Evolutionary conservation across 1,140 invertebrate genomes (phyloP).

Genomic region (Drosophila navojoa): DNA sequence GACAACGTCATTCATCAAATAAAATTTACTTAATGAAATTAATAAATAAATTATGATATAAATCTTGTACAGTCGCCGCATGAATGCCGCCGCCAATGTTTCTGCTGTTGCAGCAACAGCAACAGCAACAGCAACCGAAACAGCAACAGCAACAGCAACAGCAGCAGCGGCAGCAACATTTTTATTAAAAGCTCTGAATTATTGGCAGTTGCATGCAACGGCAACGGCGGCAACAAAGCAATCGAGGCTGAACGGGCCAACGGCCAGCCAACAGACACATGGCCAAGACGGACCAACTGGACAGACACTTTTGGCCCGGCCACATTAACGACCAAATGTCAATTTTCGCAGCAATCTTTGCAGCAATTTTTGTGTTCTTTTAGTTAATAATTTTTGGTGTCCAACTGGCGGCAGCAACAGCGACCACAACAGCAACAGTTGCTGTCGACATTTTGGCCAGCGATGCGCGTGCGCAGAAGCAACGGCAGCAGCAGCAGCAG

Average conservation of each 20-base stretch:
- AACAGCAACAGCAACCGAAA: not conserved
- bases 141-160: slow-evolving; percentile 52
- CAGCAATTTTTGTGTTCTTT: slow-evolving; percentile 66
- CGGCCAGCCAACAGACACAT: slow-evolving; percentile 12
- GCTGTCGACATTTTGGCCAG: slow-evolving; percentile 24
- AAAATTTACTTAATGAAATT: slow-evolving; percentile 82
- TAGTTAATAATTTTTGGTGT: slow-evolving; percentile 78
- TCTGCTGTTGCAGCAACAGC: slow-evolving; percentile 43
- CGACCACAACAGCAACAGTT: slow-evolving; percentile 5
- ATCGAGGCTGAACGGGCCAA: slow-evolving; percentile 53
- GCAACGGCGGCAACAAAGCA: slow-evolving; percentile 64
- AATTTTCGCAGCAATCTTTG: slow-evolving; percentile 79
- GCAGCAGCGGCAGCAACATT: slow-evolving; percentile 62
- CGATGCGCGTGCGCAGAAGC: slow-evolving; percentile 54
- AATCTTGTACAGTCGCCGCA: slow-evolving; percentile 63
- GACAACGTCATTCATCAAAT: slow-evolving; percentile 75
- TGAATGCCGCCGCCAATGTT: slow-evolving; percentile 38
- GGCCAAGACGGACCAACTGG: slow-evolving; percentile 16
- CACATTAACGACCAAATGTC: slow-evolving; percentile 79
- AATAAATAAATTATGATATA: slow-evolving; percentile 83
- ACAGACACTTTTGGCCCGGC: slow-evolving; percentile 31
- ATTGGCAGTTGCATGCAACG: slow-evolving; percentile 75
- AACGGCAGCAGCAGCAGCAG: slow-evolving; percentile 29
- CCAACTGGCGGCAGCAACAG: slow-evolving; percentile 24
- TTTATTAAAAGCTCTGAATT: slow-evolving; percentile 82